phyloP scores from a whole-genome alignment of 1,140 invertebrate species.

The Procambarus virginalis region DNA sequence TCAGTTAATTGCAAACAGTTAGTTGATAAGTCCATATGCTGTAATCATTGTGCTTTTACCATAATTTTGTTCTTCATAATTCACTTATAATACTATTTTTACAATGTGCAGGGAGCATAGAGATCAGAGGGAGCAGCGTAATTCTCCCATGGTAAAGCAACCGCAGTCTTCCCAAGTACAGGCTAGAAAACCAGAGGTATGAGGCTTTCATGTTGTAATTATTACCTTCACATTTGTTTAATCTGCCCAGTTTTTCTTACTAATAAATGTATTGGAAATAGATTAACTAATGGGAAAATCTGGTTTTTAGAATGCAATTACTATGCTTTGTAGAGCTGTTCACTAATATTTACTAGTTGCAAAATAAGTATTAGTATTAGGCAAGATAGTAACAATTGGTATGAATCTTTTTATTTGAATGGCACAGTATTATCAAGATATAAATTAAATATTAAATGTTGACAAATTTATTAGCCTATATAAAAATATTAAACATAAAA shows the following conservation, averaged over 20 bases:
- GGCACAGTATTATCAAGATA: neutral
- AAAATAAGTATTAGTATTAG: neutral
- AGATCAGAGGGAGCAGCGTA: conserved; percentile 76
- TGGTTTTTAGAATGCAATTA: neutral
- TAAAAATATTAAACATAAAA: neutral
- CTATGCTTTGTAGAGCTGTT: conserved; percentile 1
- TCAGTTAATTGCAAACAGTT: no score
- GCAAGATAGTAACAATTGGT: neutral
- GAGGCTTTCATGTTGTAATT: conserved; percentile 70
- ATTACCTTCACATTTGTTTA: neutral
- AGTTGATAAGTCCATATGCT: no score
- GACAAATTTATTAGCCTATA: neutral
- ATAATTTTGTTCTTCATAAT: neutral
- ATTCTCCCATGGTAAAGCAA: conserved; percentile 83
- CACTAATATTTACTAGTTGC: neutral
- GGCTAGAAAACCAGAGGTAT: conserved; percentile 89
- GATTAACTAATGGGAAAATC: neutral
- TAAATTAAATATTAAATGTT: neutral
- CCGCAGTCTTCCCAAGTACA: conserved; percentile 78
- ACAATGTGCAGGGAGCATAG: conserved; percentile 16
- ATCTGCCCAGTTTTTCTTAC: neutral
- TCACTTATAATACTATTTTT: neutral
- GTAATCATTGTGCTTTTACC: neutral
- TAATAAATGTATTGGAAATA: neutral
- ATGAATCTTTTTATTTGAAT: neutral